These are phyloP conservation scores for Thymallus thymallus DNA, from an alignment of 2,113 vertebrate species.

Conservation along the genomic window DNA sequence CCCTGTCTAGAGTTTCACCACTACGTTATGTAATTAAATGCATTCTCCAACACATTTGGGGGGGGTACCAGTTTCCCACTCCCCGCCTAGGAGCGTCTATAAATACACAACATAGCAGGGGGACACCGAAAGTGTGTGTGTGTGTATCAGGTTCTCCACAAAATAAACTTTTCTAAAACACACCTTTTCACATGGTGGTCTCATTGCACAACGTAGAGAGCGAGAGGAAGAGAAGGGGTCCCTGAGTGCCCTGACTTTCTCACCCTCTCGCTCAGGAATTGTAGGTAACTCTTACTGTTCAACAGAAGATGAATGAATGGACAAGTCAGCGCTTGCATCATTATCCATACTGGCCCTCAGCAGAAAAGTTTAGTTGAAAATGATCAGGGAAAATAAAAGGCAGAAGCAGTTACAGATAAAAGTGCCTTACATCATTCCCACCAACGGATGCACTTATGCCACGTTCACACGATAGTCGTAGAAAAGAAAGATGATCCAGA, in stretches of 20 bases:
- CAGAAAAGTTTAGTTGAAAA: neutral
- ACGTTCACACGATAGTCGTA: no score
- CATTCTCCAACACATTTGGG: conserved; percentile 54
- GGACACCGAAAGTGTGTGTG: conserved; percentile 18
- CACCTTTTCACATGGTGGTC: conserved; percentile 65
- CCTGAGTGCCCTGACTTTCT: no score
- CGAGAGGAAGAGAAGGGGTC: conserved; percentile 1
- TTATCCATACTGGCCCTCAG: neutral
- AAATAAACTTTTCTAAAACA: conserved; percentile 44
- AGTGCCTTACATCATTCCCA: no score
- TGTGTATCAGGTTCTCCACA: conserved; percentile 59
- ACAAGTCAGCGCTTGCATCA: neutral
- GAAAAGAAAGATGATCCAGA: no score
- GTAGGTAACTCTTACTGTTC: conserved; percentile 1
- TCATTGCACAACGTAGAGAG: conserved; percentile 41
- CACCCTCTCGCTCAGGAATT: no score
- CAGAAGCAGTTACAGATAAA: no score
- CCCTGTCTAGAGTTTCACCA: conserved; percentile 53
- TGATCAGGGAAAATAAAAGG: neutral
- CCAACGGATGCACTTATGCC: no score
- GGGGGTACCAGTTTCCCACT: conserved; percentile 52
- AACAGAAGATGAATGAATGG: neutral
- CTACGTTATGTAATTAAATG: conserved; percentile 66
- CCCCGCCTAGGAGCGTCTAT: neutral
- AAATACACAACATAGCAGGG: neutral